Conservation (phyloP, 2,797 vertebrate genomes). For the Siniperca undulata region DNA sequence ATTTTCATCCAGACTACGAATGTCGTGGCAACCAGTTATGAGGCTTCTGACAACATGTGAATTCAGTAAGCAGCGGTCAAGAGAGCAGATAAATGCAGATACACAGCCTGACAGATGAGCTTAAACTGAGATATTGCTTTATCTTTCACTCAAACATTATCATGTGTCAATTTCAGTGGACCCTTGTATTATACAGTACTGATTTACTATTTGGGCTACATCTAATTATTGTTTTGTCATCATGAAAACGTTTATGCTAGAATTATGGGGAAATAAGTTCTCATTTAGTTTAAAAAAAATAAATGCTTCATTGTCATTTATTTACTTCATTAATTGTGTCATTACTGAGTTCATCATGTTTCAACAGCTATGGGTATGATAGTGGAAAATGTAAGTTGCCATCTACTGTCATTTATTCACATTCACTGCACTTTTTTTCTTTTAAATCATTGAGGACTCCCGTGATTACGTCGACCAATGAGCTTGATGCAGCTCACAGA, state of each 20-base stretch:
- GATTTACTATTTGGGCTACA: background rate
- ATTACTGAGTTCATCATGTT: background rate
- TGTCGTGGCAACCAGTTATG: conserved; percentile 64
- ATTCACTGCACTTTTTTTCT: background rate
- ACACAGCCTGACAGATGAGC: conserved; percentile 18
- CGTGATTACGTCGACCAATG: too few relatives aligned
- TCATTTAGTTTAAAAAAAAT: too few relatives aligned
- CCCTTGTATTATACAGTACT: too few relatives aligned
- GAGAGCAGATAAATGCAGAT: conserved; percentile 38
- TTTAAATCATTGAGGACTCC: background rate
- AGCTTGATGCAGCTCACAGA: background rate
- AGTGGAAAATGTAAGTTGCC: background rate
- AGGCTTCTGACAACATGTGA: conserved; percentile 48
- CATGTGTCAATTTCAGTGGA: background rate
- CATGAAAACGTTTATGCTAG: background rate
- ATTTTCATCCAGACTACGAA: conserved; percentile 39
- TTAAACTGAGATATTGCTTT: conserved; percentile 8
- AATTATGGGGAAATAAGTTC: background rate
- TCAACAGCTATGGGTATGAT: background rate
- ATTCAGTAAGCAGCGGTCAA: conserved; percentile 48
- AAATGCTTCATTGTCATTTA: background rate
- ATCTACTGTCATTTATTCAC: background rate
- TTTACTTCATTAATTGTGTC: background rate
- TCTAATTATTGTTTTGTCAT: background rate
- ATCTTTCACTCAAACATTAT: conserved; percentile 1